Evolutionary conservation across 2,888 invertebrate genomes (phyloP), one percentile per base, ranked within the genome.

Genomic region (Gari tellinella): DNA sequence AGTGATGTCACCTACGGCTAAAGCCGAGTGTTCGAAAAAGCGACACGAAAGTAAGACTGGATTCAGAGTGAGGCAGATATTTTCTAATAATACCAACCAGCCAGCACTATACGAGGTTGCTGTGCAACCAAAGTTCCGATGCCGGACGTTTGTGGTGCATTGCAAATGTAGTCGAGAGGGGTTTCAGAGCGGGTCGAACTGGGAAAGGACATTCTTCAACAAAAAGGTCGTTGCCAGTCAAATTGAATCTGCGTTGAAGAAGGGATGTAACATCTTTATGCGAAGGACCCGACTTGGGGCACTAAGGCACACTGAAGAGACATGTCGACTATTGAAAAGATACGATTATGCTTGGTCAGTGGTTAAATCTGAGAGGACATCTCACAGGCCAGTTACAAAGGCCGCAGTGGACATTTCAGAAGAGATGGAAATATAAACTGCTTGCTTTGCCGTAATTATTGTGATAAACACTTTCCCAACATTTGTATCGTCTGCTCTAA

Each of bases 61-160:
- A 19, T 82, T 49, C 65, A 62, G 77, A 40, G 52, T 57, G 12
- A 65, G 46, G 41, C 31, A 56, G 12, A 68, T 85, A 1, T 85
- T 81, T 52, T 64, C 56, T 43, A 77, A 76, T 17, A 66, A 74
- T 55, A 74, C 74, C 1, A 68, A 70, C 15, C 49, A 65, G n/a
- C 74, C 83, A 8, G 81, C 84, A 37, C 48, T 85, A 17, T 85
- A 85, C 51, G 84, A 85, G 55, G 61, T 85, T 14, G 65, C 78
- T 1, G 81, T 83, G 2, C 81, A 82, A 40, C 72, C 65, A 23
- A n/a, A n/a, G n/a, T n/a, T n/a, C n/a, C n/a, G n/a, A n/a, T n/a
- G n/a, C n/a, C n/a, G n/a, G n/a, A n/a, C 70, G 48, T 79, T 65
- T 60, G 82, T 85, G 14, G 70, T 82, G 0, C 81, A 72, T 60